Conservation (phyloP, 1,140 invertebrate genomes). For the Drosophila pseudoobscura region DNA sequence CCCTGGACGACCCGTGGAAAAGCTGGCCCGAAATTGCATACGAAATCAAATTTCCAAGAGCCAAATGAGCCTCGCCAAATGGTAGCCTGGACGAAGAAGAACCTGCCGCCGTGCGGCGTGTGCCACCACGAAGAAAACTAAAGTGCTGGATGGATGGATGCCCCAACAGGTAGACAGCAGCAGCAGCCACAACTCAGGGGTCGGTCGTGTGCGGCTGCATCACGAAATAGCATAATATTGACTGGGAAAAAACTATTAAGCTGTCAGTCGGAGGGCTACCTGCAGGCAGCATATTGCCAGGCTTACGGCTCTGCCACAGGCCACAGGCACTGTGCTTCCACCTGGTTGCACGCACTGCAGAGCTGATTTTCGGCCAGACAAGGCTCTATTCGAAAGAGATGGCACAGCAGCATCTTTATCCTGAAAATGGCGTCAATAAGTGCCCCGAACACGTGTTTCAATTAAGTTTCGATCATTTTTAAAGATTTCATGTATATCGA, state of each 20-base stretch:
- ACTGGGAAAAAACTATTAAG: conserved; percentile 74
- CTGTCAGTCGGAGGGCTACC: conserved; percentile 57
- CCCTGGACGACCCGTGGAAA: conserved; percentile 18
- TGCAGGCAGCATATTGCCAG: conserved; percentile 7
- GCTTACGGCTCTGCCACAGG: neutral
- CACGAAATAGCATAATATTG: conserved; percentile 73
- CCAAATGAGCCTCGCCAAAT: conserved; percentile 65
- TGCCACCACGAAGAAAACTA: too few species aligned
- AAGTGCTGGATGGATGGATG: too few species aligned
- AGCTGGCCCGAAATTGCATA: conserved; percentile 64
- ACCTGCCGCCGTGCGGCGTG: too few species aligned
- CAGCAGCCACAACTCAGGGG: conserved; percentile 2
- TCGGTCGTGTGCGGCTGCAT: conserved; percentile 45
- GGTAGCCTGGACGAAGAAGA: conserved; percentile 12
- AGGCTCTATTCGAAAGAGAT: too few species aligned
- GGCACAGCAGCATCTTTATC: too few species aligned
- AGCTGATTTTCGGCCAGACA: too few species aligned
- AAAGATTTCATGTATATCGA: too few species aligned
- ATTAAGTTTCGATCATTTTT: too few species aligned
- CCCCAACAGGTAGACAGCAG: too few species aligned
- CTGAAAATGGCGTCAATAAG: too few species aligned
- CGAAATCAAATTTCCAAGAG: conserved; percentile 73
- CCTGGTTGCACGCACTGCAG: too few species aligned
- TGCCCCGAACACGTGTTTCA: too few species aligned
- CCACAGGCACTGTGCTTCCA: neutral